Evolutionary conservation across 2,113 vertebrate species (phyloP).

Genomic region (Piprites chloris): DNA sequence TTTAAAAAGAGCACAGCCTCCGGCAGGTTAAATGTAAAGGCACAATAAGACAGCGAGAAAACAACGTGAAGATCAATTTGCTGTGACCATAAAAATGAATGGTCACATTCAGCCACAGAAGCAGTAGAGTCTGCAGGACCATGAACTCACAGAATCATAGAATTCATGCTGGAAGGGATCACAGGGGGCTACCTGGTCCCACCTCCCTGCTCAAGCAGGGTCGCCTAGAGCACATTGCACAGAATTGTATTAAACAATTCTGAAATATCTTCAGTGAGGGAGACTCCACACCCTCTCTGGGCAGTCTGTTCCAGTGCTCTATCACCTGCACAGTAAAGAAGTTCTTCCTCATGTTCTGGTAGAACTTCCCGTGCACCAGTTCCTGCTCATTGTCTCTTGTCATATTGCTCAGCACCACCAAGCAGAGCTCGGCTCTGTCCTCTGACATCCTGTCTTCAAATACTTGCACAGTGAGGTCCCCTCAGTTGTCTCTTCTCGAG

Average conservation of each 20-base stretch:
- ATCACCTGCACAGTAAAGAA: neutral
- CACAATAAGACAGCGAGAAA: neutral
- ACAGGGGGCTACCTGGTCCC: neutral
- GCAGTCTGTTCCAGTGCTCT: neutral
- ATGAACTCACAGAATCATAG: neutral
- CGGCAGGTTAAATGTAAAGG: neutral
- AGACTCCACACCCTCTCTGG: neutral
- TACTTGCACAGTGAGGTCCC: neutral
- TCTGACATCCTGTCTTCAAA: no score
- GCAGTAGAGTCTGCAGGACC: neutral
- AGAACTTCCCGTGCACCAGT: neutral
- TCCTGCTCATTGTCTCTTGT: rapidly evolving
- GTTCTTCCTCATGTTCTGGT: neutral
- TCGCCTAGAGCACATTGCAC: neutral
- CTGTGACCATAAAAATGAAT: neutral
- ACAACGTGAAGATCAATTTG: neutral
- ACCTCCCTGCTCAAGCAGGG: neutral
- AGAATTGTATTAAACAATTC: neutral
- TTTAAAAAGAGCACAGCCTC: neutral
- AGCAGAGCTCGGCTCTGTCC: neutral
- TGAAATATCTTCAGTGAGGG: neutral
- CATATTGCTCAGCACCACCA: rapidly evolving
- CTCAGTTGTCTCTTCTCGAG: neutral
- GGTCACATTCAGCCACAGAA: neutral
- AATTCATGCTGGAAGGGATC: neutral